Percentiles rank a stretch among this genome's conserved stretches.
Conservation (phyloP, 2,113 vertebrate genomes). For the Chaenogobius annularis region DNA sequence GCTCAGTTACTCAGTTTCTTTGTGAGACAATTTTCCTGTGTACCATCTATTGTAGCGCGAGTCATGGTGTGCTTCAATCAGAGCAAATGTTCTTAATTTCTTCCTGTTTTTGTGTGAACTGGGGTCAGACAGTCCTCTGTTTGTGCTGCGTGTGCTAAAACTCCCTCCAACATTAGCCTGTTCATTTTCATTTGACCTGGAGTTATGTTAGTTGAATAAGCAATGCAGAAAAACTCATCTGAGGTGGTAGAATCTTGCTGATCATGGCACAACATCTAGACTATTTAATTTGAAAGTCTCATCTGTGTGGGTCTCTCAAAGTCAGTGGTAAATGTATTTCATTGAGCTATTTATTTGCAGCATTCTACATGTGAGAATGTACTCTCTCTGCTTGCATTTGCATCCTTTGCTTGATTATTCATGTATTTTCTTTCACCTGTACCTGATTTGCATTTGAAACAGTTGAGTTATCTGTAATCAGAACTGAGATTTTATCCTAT, state of each 20-base stretch:
- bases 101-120: constrained; percentile 19
- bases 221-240: constrained; percentile 21
- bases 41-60: constrained; percentile 12
- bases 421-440: constrained; percentile 10
- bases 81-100: constrained; percentile 27
- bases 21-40: constrained; percentile 34
- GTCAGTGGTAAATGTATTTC: background rate
- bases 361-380: constrained; percentile 42
- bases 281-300: constrained; percentile 18
- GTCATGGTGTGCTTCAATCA: constrained; percentile 21
- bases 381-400: constrained; percentile 14
- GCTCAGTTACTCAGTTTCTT: constrained; percentile 30
- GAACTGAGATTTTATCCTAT: constrained; percentile 16
- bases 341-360: constrained; percentile 24
- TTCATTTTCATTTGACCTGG: constrained; percentile 32
- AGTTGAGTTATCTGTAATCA: constrained; percentile 22
- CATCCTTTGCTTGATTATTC: constrained; percentile 14
- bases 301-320: constrained; percentile 1
- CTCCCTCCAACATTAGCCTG: constrained; percentile 19
- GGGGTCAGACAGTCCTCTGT: constrained; percentile 37
- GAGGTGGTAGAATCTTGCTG: constrained; percentile 24
- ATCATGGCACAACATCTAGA: constrained; percentile 3
- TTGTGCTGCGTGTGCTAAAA: constrained; percentile 7
- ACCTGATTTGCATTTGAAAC: constrained; percentile 6
- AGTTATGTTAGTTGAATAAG: constrained; percentile 13